Evolutionary conservation across 2,888 invertebrate species (phyloP).

Genomic region (Rhopalosiphum nymphaeae): DNA sequence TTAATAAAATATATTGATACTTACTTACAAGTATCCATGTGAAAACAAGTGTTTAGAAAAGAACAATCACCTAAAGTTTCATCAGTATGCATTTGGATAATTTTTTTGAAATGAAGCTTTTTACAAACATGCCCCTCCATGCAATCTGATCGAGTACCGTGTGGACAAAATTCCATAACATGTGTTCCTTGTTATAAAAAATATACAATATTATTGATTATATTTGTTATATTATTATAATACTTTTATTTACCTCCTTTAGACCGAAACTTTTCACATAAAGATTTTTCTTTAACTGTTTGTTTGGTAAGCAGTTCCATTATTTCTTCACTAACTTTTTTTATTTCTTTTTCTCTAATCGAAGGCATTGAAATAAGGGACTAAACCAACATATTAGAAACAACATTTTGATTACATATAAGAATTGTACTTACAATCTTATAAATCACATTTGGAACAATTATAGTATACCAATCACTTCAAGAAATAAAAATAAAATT

Average conservation of each 20-base stretch:
- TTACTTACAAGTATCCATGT: conserved; percentile 98
- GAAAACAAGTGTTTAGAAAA: conserved; percentile 97
- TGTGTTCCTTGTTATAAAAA: conserved; percentile 75
- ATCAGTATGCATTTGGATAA: conserved; percentile 95
- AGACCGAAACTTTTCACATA: conserved; percentile 96
- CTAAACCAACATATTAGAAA: conserved; percentile 45
- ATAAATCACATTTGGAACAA: neutral
- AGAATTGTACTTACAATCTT: neutral
- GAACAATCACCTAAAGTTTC: conserved; percentile 96
- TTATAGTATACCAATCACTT: neutral
- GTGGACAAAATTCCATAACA: conserved; percentile 96
- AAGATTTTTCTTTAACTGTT: conserved; percentile 93
- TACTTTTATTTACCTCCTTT: conserved; percentile 79
- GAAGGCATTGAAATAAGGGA: conserved; percentile 90
- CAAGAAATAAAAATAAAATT: neutral
- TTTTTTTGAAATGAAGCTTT: conserved; percentile 96
- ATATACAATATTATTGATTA: neutral
- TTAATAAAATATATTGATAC: conserved; percentile 61
- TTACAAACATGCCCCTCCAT: conserved; percentile 75
- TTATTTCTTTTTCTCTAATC: conserved; percentile 94
- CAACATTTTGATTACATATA: neutral
- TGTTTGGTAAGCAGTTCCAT: conserved; percentile 93
- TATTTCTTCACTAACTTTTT: conserved; percentile 96
- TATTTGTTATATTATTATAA: neutral
- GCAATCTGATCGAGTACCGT: conserved; percentile 94